Percentiles rank a stretch among this genome's conserved stretches.
These are phyloP conservation scores for Fulmarus glacialis DNA, from an alignment of 2,113 vertebrate species.

Conservation along the genomic window DNA sequence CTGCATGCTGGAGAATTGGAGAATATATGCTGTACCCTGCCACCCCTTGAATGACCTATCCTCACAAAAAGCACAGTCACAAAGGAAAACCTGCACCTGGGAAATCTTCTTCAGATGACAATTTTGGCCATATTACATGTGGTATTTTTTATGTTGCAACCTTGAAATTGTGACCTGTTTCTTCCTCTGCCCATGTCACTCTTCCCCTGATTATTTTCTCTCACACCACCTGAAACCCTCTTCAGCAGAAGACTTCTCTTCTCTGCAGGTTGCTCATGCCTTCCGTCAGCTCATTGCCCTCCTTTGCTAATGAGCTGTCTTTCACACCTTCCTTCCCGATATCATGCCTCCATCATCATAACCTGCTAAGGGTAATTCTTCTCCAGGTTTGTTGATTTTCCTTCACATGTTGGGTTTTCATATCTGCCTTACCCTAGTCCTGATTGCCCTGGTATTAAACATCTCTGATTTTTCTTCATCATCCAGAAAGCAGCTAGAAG, in stretches of 20 bases:
- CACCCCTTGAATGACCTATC: neutral
- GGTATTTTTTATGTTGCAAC: neutral
- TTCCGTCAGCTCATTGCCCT: neutral
- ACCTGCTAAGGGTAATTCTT: neutral
- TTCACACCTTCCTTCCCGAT: neutral
- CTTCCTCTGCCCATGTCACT: neutral
- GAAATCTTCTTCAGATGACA: neutral
- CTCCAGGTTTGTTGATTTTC: neutral
- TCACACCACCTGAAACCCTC: neutral
- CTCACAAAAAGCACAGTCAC: neutral
- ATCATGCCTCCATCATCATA: neutral
- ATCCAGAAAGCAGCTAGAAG: neutral
- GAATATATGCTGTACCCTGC: neutral
- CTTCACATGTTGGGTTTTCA: neutral
- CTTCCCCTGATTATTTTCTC: neutral
- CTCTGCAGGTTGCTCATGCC: neutral
- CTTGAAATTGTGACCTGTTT: neutral
- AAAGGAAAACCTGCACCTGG: neutral
- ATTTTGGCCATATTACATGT: neutral
- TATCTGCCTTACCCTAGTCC: neutral
- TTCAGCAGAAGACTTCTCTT: neutral
- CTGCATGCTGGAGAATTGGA: neutral
- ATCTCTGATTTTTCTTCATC: neutral
- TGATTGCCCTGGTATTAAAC: neutral
- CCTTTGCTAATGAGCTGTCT: neutral